Conservation (phyloP, 1,140 invertebrate species). For the Drosophila quadrilineata region DNA sequence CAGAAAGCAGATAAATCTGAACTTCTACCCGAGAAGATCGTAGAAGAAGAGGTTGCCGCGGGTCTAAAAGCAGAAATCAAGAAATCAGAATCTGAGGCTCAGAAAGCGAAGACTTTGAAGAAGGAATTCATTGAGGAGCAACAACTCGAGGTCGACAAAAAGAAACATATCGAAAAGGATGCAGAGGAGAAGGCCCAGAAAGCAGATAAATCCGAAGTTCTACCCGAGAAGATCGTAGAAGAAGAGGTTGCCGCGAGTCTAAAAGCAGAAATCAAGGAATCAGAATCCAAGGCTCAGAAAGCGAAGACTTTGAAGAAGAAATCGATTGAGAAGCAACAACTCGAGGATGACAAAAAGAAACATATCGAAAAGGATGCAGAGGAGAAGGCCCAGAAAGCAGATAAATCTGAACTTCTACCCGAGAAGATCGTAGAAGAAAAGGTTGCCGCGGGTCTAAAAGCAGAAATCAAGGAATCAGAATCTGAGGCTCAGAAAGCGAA, state of each 20-base stretch:
- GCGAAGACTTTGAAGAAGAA: constrained; percentile 16
- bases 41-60: constrained; percentile 6
- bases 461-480: not conserved
- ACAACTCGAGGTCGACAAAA: not conserved
- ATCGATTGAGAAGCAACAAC: constrained; percentile 13
- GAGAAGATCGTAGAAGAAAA: constrained; percentile 21
- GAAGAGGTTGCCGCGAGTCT: constrained; percentile 10
- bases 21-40: constrained; percentile 5
- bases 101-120: constrained; percentile 20
- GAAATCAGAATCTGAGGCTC: constrained; percentile 14
- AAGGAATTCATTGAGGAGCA: constrained; percentile 19
- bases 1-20: constrained; percentile 38
- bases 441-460: constrained; percentile 17
- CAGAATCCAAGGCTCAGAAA: constrained; percentile 20
- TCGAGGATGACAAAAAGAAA: constrained; percentile 17
- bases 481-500: constrained; percentile 24
- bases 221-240: constrained; percentile 21
- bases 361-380: constrained; percentile 12
- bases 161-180: constrained; percentile 19
- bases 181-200: constrained; percentile 14
- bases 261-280: constrained; percentile 5
- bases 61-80: not conserved
- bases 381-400: constrained; percentile 1
- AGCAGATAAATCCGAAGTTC: constrained; percentile 34
- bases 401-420: constrained; percentile 13